These are phyloP conservation scores for Melinaea marsaeus DNA, from an alignment of 2,888 invertebrate species.

Conservation along the genomic window DNA sequence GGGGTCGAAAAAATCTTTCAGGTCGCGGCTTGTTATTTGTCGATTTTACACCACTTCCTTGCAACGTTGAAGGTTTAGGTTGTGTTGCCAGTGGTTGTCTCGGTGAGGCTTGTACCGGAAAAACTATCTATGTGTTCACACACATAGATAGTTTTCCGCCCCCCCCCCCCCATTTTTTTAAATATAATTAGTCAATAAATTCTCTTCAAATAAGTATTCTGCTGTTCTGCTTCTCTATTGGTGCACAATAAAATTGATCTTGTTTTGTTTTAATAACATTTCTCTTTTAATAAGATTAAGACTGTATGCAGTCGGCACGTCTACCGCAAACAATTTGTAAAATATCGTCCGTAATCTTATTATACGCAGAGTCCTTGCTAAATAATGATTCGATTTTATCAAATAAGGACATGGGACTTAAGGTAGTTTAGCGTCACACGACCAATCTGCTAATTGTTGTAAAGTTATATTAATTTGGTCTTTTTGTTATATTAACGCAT, in stretches of 20 bases:
- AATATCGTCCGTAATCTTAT: neutral
- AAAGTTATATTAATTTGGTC: too few species aligned
- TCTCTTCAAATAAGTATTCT: too few species aligned
- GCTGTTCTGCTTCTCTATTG: too few species aligned
- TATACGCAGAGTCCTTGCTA: neutral
- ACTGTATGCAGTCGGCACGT: neutral
- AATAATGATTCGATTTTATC: slow-evolving; percentile 1
- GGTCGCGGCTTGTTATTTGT: neutral
- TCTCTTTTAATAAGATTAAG: neutral
- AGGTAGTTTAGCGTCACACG: too few species aligned
- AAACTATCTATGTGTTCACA: neutral
- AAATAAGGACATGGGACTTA: neutral
- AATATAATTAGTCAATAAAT: too few species aligned
- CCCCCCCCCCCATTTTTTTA: neutral
- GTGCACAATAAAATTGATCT: too few species aligned
- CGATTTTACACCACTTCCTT: neutral
- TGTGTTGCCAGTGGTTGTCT: neutral
- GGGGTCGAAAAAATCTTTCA: too few species aligned
- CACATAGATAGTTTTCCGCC: neutral
- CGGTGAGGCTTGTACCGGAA: too few species aligned
- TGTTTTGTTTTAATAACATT: neutral
- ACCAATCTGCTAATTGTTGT: too few species aligned
- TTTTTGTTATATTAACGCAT: too few species aligned
- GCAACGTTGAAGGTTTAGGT: neutral
- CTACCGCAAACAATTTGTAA: neutral